These are phyloP conservation scores for Clitarchus hookeri DNA, from an alignment of 2,888 invertebrate species.

Conservation along the genomic window DNA sequence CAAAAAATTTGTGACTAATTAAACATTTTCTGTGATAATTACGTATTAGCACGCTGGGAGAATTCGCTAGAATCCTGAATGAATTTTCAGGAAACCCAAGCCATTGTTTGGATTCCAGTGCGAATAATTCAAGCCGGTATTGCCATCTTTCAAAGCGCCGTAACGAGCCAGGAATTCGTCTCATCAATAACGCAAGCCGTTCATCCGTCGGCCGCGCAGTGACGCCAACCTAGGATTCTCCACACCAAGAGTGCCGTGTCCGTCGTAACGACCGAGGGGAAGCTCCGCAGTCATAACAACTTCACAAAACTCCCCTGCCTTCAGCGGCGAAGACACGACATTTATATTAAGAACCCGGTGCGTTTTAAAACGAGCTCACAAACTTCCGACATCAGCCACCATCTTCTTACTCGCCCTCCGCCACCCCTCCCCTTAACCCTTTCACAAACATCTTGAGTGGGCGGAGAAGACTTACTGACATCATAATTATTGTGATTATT, in stretches of 20 bases:
- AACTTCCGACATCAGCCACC: background rate
- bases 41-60: too few relatives aligned
- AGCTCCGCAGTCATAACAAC: background rate
- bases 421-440: background rate
- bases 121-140: background rate
- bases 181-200: background rate
- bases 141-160: background rate
- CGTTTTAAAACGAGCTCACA: background rate
- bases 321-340: slow-evolving; percentile 1
- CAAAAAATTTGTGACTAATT: too few relatives aligned
- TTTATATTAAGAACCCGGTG: slow-evolving; percentile 9
- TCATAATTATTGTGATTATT: slow-evolving; percentile 8
- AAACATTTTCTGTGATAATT: too few relatives aligned
- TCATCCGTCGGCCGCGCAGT: background rate
- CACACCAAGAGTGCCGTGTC: background rate
- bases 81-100: background rate
- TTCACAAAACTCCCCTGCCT: background rate
- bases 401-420: background rate
- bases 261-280: background rate
- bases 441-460: slow-evolving; percentile 14
- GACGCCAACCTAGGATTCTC: background rate
- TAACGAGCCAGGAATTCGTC: background rate
- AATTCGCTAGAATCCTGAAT: background rate
- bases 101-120: background rate
- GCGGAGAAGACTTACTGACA: slow-evolving; percentile 7